A percentile compares a stretch with the other conserved stretches of the same genome.
Conservation (phyloP, 2,113 vertebrate genomes). For the Mesitornis unicolor region DNA sequence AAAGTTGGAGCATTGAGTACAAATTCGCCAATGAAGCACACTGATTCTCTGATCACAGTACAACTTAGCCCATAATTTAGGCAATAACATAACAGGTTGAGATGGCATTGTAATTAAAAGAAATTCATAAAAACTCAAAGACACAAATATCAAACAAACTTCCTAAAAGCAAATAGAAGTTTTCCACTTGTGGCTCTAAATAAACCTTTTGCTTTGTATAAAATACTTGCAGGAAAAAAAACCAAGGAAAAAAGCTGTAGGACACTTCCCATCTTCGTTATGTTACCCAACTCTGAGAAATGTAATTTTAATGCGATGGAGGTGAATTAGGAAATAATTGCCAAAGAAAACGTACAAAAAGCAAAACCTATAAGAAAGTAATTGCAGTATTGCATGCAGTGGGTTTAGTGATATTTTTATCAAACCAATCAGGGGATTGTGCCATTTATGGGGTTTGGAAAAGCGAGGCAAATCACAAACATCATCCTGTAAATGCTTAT, state of each 20-base stretch:
- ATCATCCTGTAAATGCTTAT: neutral
- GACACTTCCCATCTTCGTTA: neutral
- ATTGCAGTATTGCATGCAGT: neutral
- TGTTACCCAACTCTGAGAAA: neutral
- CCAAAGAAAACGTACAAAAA: neutral
- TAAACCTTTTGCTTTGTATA: neutral
- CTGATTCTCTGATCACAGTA: neutral
- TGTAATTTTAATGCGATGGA: neutral
- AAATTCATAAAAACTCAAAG: neutral
- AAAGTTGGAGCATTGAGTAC: neutral
- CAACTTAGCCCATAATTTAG: neutral
- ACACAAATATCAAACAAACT: neutral
- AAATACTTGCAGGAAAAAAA: neutral
- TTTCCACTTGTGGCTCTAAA: neutral
- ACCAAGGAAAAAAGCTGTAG: neutral
- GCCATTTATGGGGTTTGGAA: neutral
- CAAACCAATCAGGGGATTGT: neutral
- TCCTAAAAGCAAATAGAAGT: neutral
- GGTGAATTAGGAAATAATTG: neutral
- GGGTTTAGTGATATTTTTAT: neutral
- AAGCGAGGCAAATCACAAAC: neutral
- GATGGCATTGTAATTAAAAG: neutral
- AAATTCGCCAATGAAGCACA: rapidly evolving
- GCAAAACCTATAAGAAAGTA: neutral
- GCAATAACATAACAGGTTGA: neutral